Conservation (phyloP, 2,888 invertebrate genomes). For the Coelopa pilipes region DNA sequence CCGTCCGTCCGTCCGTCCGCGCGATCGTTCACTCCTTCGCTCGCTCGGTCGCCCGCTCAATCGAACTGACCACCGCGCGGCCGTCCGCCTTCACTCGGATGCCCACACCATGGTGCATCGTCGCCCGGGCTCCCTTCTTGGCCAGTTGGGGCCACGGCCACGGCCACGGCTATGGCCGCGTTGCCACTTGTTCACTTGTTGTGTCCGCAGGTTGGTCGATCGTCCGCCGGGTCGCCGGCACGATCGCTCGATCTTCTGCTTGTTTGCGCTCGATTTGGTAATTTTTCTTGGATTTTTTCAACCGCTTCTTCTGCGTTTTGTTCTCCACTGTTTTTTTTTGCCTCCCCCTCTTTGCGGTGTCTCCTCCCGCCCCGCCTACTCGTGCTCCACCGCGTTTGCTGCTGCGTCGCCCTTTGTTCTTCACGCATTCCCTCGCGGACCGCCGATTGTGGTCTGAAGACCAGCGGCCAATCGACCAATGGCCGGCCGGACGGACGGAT, state of each 20-base stretch:
- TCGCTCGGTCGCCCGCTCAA: conserved; percentile 30
- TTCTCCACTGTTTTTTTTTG: conserved; percentile 9
- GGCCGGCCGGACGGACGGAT: conserved; percentile 42
- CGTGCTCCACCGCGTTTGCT: too few relatives aligned
- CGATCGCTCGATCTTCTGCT: conserved; percentile 29
- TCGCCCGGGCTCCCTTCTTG: not conserved
- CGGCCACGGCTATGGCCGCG: too few relatives aligned
- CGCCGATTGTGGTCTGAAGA: conserved; percentile 57
- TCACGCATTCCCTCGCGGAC: conserved; percentile 60
- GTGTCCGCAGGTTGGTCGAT: conserved; percentile 23
- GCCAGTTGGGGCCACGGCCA: conserved; percentile 38
- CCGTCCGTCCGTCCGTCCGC: conserved; percentile 52
- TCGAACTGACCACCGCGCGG: too few relatives aligned
- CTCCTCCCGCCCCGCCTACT: too few relatives aligned
- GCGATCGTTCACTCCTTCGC: not conserved
- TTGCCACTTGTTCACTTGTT: conserved; percentile 28
- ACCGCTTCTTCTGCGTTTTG: not conserved
- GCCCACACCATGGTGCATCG: too few relatives aligned
- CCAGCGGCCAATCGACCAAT: conserved; percentile 39
- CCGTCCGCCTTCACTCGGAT: too few relatives aligned
- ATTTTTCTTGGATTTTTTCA: conserved; percentile 23
- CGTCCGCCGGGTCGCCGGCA: conserved; percentile 9
- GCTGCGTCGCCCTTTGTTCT: conserved; percentile 28
- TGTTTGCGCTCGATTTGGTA: conserved; percentile 31
- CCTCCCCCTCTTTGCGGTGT: not conserved